Evolutionary conservation across 2,888 invertebrate species (phyloP), one percentile per base, ranked within the genome.

Genomic region (Parochlus steinenii): DNA sequence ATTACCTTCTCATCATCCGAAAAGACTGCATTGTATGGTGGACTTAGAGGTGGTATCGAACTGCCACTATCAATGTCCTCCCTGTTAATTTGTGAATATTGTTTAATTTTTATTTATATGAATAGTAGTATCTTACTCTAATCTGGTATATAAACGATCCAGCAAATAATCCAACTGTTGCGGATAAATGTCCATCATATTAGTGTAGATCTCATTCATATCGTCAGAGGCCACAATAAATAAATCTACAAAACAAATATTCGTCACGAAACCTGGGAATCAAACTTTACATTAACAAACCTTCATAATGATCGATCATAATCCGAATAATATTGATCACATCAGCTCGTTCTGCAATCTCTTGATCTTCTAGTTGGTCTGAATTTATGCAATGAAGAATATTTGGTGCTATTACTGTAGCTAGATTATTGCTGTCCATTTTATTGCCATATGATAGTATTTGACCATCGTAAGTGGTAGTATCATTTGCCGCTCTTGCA

Each of bases 341-440:
- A 53, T 90, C 89, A 28, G 77, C 69, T 20, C 86, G 66, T 56
- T 86, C 86, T 47, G 79, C 75, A 18, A 47, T 36, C 16, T 51
- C 47, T 24, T 54, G 50, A 28, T 62, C 58, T 39, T 52, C 47
- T 41, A 36, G 25, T n/a, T 36, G 36, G 10, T 69, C 69, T 5
- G 76, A 68, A 46, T 74, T 75, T 44, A 76, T 70, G 48, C 71
- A 74, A 50, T 89, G 86, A 36, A 93, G 67, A 47, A 93, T 81
- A 50, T 90, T 93, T 1, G 93, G 93, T 3, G 92, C 92, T 56
- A 93, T 87, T 24, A 93, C 71, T 1, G 89, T 92, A 0, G 93
- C 92, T 42, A 93, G 62, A 56, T 92, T 93, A 34, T 74, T 78
- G 28, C 82, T 75, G 56, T 90, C 86, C 93, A 93, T 93, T 64